Evolutionary conservation across 2,113 vertebrate genomes (phyloP).

Genomic region (Falco punctatus): DNA sequence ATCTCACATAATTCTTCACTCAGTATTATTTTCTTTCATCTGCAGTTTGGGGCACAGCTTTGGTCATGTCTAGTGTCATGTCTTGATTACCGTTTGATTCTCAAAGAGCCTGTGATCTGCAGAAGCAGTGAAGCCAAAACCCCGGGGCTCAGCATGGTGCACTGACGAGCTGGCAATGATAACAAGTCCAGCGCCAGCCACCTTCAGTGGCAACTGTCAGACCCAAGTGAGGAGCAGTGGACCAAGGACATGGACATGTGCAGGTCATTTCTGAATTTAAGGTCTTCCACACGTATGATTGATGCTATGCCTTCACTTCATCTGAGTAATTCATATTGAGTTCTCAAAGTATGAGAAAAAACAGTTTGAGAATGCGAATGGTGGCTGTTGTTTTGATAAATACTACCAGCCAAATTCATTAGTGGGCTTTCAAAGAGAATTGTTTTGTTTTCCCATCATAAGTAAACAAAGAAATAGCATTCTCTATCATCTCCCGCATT

Average conservation of each 20-base stretch:
- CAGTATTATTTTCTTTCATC: background rate
- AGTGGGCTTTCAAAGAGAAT: background rate
- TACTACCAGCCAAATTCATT: background rate
- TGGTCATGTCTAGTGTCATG: background rate
- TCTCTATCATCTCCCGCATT: background rate
- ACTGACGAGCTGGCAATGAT: fast-evolving
- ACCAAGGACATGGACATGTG: background rate
- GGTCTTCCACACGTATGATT: background rate
- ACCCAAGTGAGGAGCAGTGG: background rate
- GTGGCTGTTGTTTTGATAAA: background rate
- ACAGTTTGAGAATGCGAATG: background rate
- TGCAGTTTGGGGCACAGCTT: background rate
- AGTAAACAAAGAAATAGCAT: background rate
- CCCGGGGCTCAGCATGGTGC: fast-evolving
- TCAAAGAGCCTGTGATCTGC: background rate
- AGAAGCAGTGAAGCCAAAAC: background rate
- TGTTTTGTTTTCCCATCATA: background rate
- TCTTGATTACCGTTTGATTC: fast-evolving
- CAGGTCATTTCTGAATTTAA: too few relatives aligned
- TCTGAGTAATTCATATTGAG: fast-evolving
- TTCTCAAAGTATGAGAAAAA: background rate
- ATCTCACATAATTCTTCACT: background rate
- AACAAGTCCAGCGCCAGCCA: background rate
- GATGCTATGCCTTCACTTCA: fast-evolving
- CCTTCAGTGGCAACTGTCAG: background rate